Percentiles rank a stretch among this genome's conserved stretches.
phyloP scores from a whole-genome alignment of 2,113 vertebrate genomes.

The Gobius niger region DNA sequence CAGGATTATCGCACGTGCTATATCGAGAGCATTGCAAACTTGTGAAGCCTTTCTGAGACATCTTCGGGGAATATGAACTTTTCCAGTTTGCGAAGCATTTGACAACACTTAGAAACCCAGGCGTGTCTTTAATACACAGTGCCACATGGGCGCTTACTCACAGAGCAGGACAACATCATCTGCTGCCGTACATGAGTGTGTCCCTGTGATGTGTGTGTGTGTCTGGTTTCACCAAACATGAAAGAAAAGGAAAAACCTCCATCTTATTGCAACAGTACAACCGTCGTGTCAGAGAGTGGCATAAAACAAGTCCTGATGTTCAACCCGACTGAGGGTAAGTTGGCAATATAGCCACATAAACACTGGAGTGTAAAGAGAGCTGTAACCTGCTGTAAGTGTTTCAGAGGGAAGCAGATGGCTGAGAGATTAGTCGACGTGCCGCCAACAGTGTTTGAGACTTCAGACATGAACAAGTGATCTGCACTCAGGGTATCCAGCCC shows the following conservation, averaged over 20 bases:
- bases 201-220: slow-evolving; percentile 11
- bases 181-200: slow-evolving; percentile 23
- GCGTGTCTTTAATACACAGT: slow-evolving; percentile 38
- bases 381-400: slow-evolving; percentile 39
- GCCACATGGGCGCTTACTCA: slow-evolving; percentile 39
- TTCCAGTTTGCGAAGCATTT: slow-evolving; percentile 50
- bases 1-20: background rate
- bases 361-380: slow-evolving; percentile 15
- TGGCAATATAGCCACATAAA: slow-evolving; percentile 10
- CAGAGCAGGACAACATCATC: slow-evolving; percentile 31
- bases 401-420: slow-evolving; percentile 51
- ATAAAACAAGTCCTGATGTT: slow-evolving; percentile 25
- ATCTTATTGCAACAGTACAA: slow-evolving; percentile 8
- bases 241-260: slow-evolving; percentile 21
- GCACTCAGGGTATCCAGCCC: slow-evolving; percentile 42
- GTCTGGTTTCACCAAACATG: slow-evolving; percentile 28
- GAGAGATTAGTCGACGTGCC: slow-evolving; percentile 34
- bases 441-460: slow-evolving; percentile 29
- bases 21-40: background rate
- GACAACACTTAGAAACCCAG: slow-evolving; percentile 37
- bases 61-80: slow-evolving; percentile 46
- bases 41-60: slow-evolving; percentile 22
- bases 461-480: slow-evolving; percentile 43
- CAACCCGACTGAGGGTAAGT: slow-evolving; percentile 16
- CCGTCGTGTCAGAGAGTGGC: slow-evolving; percentile 1